Evolutionary conservation across 1,140 invertebrate species (phyloP).

Genomic region (Procambarus virginalis): DNA sequence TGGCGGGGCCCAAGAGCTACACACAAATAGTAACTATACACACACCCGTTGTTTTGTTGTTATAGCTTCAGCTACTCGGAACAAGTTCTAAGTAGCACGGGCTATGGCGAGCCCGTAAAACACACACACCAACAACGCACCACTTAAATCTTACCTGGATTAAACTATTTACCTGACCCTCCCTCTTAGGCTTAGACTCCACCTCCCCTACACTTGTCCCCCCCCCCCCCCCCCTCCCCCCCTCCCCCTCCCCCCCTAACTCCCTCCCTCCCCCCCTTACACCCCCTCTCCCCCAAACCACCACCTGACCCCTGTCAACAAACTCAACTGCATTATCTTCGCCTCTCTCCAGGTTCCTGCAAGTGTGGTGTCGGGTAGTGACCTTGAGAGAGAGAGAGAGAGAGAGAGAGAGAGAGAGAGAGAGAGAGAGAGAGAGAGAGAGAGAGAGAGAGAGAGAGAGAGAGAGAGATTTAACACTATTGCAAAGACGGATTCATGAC

Average conservation of each 20-base stretch:
- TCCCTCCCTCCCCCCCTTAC: not conserved
- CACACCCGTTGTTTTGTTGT: too few species aligned
- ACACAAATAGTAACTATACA: too few species aligned
- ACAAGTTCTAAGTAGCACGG: too few species aligned
- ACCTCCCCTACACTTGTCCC: not conserved
- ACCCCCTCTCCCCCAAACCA: too few species aligned
- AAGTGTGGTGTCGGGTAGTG: not conserved
- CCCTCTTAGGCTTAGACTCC: not conserved
- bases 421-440: slow-evolving; percentile 2
- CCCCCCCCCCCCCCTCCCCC: not conserved
- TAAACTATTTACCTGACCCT: not conserved
- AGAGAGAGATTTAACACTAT: not conserved
- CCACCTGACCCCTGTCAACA: too few species aligned
- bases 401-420: slow-evolving; percentile 13
- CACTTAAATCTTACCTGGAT: too few species aligned
- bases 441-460: not conserved
- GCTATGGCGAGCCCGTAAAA: too few species aligned
- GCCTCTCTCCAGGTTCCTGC: not conserved
- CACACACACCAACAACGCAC: too few species aligned
- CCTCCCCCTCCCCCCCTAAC: not conserved
- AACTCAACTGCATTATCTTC: not conserved
- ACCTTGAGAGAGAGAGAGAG: not conserved
- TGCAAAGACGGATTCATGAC: not conserved
- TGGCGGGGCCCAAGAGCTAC: too few species aligned
- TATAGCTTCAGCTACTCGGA: too few species aligned